Percentiles rank a stretch among this genome's conserved stretches.
Evolutionary conservation across 2,797 vertebrate species (phyloP).

Genomic region (Notoglanidium macrostoma): DNA sequence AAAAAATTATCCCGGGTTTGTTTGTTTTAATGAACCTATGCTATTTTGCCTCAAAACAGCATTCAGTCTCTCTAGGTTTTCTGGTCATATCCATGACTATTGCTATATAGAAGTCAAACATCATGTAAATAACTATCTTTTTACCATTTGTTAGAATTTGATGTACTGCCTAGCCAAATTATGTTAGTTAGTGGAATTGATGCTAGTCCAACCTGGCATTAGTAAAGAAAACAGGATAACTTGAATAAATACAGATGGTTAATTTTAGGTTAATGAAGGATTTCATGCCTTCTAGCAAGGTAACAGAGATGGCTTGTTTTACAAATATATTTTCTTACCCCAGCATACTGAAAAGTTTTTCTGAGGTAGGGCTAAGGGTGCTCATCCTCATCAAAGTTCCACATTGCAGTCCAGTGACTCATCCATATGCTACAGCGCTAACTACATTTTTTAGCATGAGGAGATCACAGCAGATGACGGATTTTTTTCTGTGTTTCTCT

Average conservation of each 20-base stretch:
- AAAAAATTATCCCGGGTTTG: neutral
- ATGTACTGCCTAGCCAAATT: neutral
- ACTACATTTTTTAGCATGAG: neutral
- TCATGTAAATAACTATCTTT: neutral
- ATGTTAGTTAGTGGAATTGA: neutral
- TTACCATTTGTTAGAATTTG: neutral
- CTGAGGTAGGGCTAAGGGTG: no score
- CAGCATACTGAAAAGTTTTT: no score
- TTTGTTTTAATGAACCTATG: neutral
- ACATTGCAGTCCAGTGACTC: neutral
- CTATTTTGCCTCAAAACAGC: neutral
- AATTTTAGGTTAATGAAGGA: neutral
- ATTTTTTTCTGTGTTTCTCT: no score
- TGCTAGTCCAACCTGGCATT: neutral
- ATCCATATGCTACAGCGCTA: neutral
- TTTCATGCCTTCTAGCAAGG: neutral
- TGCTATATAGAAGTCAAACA: neutral
- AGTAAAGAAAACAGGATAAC: neutral
- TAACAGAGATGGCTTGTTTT: no score
- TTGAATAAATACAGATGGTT: neutral
- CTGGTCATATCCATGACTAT: neutral
- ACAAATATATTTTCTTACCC: no score
- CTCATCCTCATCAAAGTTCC: neutral
- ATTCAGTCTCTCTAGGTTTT: neutral
- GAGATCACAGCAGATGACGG: neutral